Conservation (phyloP, 2,113 vertebrate species). For the Alethe castanea region DNA sequence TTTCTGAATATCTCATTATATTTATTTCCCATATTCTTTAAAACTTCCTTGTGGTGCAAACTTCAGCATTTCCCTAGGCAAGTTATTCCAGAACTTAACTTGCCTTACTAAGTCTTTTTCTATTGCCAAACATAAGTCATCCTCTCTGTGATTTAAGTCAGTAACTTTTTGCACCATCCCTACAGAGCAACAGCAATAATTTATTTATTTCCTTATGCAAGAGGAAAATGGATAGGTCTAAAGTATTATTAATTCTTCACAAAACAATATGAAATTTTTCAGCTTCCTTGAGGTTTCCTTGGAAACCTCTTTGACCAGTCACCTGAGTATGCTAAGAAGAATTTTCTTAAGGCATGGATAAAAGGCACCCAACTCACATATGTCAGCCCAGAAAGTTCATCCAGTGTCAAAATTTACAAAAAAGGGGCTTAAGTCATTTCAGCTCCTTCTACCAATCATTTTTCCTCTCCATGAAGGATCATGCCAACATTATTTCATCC, state of each 20-base stretch:
- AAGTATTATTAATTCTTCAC: neutral
- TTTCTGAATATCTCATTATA: neutral
- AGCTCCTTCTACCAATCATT: neutral
- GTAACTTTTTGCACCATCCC: neutral
- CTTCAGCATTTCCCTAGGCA: neutral
- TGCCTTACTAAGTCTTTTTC: neutral
- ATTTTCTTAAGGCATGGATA: neutral
- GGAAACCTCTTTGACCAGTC: neutral
- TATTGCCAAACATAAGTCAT: neutral
- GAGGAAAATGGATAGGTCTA: neutral
- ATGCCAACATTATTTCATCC: neutral
- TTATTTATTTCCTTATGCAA: neutral
- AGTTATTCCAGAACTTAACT: neutral
- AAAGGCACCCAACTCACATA: neutral
- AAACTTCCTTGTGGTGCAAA: neutral
- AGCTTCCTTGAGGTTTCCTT: neutral
- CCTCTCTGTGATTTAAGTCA: neutral
- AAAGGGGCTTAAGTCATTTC: neutral
- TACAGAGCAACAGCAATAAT: neutral
- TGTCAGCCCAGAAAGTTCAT: neutral
- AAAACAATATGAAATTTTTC: neutral
- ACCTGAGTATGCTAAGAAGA: neutral
- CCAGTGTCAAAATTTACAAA: neutral
- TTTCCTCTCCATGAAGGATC: neutral
- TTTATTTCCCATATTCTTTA: neutral